Conservation (phyloP, 2,113 vertebrate species). For the Deroptyus accipitrinus region DNA sequence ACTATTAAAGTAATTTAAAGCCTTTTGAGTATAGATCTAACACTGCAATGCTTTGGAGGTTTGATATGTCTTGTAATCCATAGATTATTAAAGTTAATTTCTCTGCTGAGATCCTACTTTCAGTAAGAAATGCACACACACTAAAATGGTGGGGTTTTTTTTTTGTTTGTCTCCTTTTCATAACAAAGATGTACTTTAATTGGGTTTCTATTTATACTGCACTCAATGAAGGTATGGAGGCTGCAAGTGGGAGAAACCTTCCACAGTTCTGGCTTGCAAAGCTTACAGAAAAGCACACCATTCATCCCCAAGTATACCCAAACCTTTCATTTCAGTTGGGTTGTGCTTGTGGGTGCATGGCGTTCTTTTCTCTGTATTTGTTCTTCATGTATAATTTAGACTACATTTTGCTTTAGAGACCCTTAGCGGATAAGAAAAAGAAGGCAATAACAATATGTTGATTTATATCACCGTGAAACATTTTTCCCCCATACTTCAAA, state of each 20-base stretch:
- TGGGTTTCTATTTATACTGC: slow-evolving; percentile 65
- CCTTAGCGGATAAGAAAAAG: slow-evolving; percentile 66
- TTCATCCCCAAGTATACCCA: slow-evolving; percentile 42
- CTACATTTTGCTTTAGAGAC: slow-evolving; percentile 65
- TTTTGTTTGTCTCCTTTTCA: slow-evolving; percentile 51
- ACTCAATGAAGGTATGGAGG: slow-evolving; percentile 60
- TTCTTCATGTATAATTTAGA: slow-evolving; percentile 56
- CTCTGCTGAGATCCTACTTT: slow-evolving; percentile 73
- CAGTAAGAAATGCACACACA: slow-evolving; percentile 48
- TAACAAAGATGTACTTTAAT: slow-evolving; percentile 68
- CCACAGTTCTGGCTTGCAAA: not conserved
- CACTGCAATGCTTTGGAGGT: slow-evolving; percentile 67
- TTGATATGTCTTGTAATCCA: slow-evolving; percentile 76
- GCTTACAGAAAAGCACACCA: slow-evolving; percentile 40
- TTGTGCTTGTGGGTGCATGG: slow-evolving; percentile 50
- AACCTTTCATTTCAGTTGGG: slow-evolving; percentile 37
- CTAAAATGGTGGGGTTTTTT: slow-evolving; percentile 32
- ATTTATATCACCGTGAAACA: slow-evolving; percentile 73
- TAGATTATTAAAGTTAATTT: slow-evolving; percentile 80
- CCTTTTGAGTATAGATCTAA: slow-evolving; percentile 75
- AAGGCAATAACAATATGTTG: slow-evolving; percentile 69
- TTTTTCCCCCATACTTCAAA: slow-evolving; percentile 72
- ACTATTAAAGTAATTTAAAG: slow-evolving; percentile 72
- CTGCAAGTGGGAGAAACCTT: slow-evolving; percentile 39
- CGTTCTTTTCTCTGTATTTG: slow-evolving; percentile 41